Conservation (phyloP, 1,140 invertebrate genomes). For the Procambarus clarkii region DNA sequence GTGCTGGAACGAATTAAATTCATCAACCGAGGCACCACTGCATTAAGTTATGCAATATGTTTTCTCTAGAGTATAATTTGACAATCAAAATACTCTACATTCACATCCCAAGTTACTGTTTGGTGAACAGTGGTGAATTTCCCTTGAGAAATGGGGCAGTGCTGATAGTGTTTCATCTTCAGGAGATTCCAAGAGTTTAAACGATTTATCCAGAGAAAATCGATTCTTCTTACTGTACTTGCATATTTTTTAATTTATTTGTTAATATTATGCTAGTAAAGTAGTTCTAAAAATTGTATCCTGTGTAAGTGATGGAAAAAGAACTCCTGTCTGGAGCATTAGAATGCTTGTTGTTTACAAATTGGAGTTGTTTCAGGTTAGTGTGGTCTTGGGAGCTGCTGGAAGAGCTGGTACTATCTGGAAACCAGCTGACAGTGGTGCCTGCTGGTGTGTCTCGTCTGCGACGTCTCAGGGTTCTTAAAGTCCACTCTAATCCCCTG, state of each 20-base stretch:
- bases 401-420: constrained; percentile 88
- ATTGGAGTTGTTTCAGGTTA: constrained; percentile 77
- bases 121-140: too few species aligned
- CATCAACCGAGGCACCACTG: too few species aligned
- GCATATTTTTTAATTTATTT: neutral
- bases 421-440: constrained; percentile 86
- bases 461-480: constrained; percentile 84
- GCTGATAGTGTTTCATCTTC: too few species aligned
- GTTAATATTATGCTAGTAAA: neutral
- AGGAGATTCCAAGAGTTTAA: too few species aligned
- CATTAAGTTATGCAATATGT: too few species aligned
- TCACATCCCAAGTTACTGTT: too few species aligned
- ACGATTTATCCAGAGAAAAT: too few species aligned
- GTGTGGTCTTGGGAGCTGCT: constrained; percentile 85
- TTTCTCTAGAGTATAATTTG: too few species aligned
- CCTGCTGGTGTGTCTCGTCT: constrained; percentile 86
- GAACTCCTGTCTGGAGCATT: neutral
- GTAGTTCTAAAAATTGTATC: neutral
- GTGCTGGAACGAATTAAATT: too few species aligned
- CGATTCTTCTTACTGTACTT: too few species aligned
- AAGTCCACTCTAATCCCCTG: constrained; percentile 88
- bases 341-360: neutral
- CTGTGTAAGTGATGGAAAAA: neutral
- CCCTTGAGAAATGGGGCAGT: too few species aligned
- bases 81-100: too few species aligned